Evolutionary conservation across 1,140 invertebrate genomes (phyloP).

Genomic region (Sycophaga agraensis): DNA sequence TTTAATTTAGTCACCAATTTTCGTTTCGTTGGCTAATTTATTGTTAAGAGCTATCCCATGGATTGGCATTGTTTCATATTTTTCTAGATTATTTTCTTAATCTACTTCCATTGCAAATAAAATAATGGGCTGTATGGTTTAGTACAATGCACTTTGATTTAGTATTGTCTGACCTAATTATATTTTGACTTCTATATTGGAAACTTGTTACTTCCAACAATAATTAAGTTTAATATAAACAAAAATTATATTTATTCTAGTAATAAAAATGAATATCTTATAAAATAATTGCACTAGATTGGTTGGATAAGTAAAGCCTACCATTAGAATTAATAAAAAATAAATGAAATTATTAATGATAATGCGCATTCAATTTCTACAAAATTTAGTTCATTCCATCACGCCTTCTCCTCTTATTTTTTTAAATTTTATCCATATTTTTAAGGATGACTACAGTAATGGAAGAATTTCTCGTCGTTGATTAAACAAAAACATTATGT

Average conservation of each 20-base stretch:
- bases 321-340: slow-evolving; percentile 1
- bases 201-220: too few species aligned
- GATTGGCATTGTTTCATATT: slow-evolving; percentile 11
- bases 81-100: slow-evolving; percentile 13
- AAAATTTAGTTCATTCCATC: slow-evolving; percentile 3
- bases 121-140: slow-evolving; percentile 12
- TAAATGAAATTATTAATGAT: background rate
- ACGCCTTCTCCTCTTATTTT: background rate
- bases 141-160: background rate
- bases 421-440: background rate
- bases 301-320: background rate
- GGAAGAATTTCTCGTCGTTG: slow-evolving; percentile 21
- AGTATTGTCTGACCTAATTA: background rate
- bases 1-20: slow-evolving; percentile 29
- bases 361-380: background rate
- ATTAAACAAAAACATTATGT: slow-evolving; percentile 16
- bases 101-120: slow-evolving; percentile 18
- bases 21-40: slow-evolving; percentile 23
- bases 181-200: too few species aligned
- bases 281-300: slow-evolving; percentile 9
- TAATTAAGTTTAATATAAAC: too few species aligned
- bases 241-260: too few species aligned
- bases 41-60: slow-evolving; percentile 4
- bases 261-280: slow-evolving; percentile 5
- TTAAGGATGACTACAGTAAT: slow-evolving; percentile 6